Conservation (phyloP, 2,113 vertebrate genomes). For the Castor canadensis region DNA sequence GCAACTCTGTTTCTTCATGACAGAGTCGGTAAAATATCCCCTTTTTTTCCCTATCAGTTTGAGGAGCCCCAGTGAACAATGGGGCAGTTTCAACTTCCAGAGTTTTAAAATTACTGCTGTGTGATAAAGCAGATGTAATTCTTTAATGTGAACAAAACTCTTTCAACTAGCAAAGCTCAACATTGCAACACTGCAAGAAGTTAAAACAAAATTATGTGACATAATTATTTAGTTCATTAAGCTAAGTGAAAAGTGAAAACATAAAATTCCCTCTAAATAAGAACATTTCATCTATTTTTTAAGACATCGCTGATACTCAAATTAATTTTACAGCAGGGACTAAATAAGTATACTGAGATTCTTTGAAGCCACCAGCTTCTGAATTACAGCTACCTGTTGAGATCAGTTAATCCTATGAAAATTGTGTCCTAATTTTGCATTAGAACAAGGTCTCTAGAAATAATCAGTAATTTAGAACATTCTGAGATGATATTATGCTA, state of each 20-base stretch:
- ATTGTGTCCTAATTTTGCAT: not conserved
- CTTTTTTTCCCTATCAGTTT: not conserved
- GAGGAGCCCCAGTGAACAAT: not conserved
- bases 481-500: too few species aligned
- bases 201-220: not conserved
- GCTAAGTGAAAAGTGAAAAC: not conserved
- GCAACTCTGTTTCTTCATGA: not conserved
- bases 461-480: not conserved
- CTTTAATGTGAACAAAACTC: not conserved
- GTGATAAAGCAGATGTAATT: too few species aligned
- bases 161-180: too few species aligned
- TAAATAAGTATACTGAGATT: too few species aligned
- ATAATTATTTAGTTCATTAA: not conserved
- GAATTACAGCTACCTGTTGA: not conserved
- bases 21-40: not conserved
- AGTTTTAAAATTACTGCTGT: not conserved
- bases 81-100: not conserved
- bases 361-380: not conserved
- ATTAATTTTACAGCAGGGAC: not conserved
- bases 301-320: not conserved
- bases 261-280: not conserved
- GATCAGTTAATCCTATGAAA: not conserved
- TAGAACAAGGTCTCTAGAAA: not conserved
- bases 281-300: not conserved
- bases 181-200: not conserved